Percentiles rank a stretch among this genome's conserved stretches.
Evolutionary conservation across 2,113 vertebrate species (phyloP).

Genomic region (Sigmodon hispidus): DNA sequence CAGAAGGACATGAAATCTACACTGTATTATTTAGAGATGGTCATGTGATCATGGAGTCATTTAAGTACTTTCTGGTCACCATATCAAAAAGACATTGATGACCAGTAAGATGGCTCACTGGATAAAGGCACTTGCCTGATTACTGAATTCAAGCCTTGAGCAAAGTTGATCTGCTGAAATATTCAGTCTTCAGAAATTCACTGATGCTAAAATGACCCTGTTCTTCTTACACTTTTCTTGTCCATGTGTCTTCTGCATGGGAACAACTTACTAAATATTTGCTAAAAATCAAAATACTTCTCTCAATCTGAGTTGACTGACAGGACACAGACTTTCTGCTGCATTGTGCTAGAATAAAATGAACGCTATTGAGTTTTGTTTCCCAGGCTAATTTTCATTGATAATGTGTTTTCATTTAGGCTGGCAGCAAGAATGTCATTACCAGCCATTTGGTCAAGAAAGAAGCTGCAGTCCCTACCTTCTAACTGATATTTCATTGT

Average conservation of each 20-base stretch:
- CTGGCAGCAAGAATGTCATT: neutral
- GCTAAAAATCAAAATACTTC: neutral
- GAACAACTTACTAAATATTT: neutral
- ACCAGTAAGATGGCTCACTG: too few species aligned
- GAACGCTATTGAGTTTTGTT: neutral
- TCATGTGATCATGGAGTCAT: neutral
- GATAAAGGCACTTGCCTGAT: neutral
- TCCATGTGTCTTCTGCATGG: neutral
- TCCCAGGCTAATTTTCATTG: neutral
- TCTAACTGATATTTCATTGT: constrained; percentile 55
- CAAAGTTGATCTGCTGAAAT: neutral
- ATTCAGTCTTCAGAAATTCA: neutral
- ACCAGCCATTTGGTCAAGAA: constrained; percentile 55
- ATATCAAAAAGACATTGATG: neutral
- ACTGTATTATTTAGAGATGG: neutral
- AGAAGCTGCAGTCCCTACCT: neutral
- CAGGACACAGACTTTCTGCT: neutral
- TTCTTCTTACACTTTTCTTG: neutral
- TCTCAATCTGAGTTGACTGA: neutral
- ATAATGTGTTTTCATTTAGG: neutral
- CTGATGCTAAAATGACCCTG: neutral
- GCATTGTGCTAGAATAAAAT: neutral
- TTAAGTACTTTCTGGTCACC: neutral
- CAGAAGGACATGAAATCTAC: neutral
- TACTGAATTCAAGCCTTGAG: neutral